phyloP scores from a whole-genome alignment of 2,888 invertebrate species.

The Euplagia quadripunctaria region DNA sequence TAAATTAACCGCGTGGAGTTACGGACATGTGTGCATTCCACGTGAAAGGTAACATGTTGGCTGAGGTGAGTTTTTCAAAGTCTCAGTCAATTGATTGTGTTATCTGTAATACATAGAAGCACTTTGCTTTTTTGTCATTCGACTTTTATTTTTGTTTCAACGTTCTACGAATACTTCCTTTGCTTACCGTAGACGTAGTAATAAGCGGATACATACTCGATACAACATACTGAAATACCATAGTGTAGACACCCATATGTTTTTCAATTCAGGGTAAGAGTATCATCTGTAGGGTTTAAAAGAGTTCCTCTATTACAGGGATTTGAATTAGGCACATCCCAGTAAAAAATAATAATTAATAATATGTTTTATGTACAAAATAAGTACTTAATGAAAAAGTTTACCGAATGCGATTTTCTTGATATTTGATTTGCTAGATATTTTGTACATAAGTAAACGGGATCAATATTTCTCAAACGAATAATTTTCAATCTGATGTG shows the following conservation, averaged over 20 bases:
- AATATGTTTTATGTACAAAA: background rate
- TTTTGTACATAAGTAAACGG: background rate
- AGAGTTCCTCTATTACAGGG: too few species aligned
- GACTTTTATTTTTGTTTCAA: background rate
- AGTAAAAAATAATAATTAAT: too few species aligned
- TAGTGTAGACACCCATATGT: background rate
- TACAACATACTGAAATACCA: background rate
- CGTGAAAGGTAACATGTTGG: conserved; percentile 6
- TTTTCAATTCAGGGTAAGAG: background rate
- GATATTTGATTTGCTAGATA: too few species aligned
- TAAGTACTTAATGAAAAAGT: background rate
- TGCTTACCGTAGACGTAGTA: background rate
- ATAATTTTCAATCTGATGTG: background rate
- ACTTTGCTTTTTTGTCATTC: too few species aligned
- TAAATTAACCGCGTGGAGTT: conserved; percentile 10
- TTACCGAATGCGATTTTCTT: too few species aligned
- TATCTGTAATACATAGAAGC: background rate
- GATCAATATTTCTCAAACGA: background rate
- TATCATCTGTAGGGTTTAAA: background rate
- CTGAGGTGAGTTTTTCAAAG: conserved; percentile 9
- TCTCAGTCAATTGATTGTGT: background rate
- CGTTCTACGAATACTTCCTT: background rate
- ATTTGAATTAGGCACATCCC: too few species aligned
- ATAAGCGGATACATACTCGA: too few species aligned
- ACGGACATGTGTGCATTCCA: conserved; percentile 5